Evolutionary conservation across 2,888 invertebrate genomes (phyloP).

Genomic region (Gibbula magus): DNA sequence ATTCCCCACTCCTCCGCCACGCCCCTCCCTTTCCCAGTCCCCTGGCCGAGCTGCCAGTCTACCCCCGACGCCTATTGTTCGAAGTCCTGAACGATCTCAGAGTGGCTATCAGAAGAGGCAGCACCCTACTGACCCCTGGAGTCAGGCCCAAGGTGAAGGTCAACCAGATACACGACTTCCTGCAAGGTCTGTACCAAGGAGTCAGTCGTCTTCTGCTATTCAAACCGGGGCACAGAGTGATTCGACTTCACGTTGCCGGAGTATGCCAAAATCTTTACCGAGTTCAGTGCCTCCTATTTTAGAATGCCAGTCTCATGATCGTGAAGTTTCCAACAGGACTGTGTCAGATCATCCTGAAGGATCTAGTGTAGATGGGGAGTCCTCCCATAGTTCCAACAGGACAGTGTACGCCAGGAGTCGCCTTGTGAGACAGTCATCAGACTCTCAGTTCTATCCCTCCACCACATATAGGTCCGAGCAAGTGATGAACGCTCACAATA

Average conservation of each 20-base stretch:
- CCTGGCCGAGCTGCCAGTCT: background rate
- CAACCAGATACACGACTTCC: background rate
- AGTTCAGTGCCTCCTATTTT: background rate
- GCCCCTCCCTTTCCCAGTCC: background rate
- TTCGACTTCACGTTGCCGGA: background rate
- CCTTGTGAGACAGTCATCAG: background rate
- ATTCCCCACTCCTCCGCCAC: background rate
- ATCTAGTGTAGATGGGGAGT: background rate
- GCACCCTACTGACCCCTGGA: slow-evolving; percentile 8
- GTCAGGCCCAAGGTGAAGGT: slow-evolving; percentile 4
- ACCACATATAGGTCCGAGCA: background rate
- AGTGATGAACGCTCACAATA: slow-evolving; percentile 9
- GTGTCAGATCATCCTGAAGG: background rate
- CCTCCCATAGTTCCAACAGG: background rate
- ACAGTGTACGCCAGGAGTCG: background rate
- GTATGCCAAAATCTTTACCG: background rate
- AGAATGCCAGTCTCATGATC: background rate
- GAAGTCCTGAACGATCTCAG: background rate
- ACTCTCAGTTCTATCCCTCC: background rate
- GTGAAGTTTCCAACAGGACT: background rate
- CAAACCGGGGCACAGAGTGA: too few relatives aligned
- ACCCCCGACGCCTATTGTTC: background rate
- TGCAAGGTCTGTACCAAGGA: background rate
- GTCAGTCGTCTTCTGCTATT: background rate
- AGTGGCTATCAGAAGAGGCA: background rate